Base-by-base conservation (phyloP, 1,140 invertebrate species). In the Chironomus striatipennis region DNA sequence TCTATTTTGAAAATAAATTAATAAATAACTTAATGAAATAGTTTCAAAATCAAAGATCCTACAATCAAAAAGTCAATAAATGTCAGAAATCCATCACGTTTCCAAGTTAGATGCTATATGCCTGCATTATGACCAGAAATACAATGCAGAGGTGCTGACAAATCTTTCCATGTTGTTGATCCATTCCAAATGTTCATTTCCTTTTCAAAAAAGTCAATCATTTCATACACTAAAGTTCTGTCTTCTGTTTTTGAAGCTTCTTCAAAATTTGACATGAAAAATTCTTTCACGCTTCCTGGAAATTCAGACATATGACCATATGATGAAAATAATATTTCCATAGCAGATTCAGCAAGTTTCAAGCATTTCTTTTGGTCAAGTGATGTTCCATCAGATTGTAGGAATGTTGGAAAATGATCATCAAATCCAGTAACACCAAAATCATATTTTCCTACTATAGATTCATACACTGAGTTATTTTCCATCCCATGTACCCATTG, bases 401-500 rank as follows among this genome's bases (percentile, higher is more conserved):
- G 78, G 78, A 83, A 85, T 43, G 78, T 77, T 73, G 77, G 79
- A 73, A 76, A 79, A 17, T 79, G 76, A 15, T 78, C 78, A 73
- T 82, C 75, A 7, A 34, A 74, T 8, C 76, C 77, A 0, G 78
- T 78, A 73, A 76, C 76, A n/a, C 82, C 83, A 7, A 90, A 77
- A 1, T 90, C 76, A 77, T 85, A 80, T 15, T 87, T 77, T 43
- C 86, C 83, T 73, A 87, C 87, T 0, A 88, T 88, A 43, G 89
- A 77, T 74, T 90, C 81, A 79, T 86, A 93, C 0, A 92, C 87
- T 10, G 85, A 78, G 82, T 95, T 93, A 18, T 83, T 85, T 75
- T 88, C 83, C 79, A 94, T 87, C 12, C 94, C 73, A 74, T 47
- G 47, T 20, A 74, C 74, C 90, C 91, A 93, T 78, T 95, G 91